A percentile compares a stretch with the other conserved stretches of the same genome.
Conservation (phyloP, 2,113 vertebrate species). For the Scalopus aquaticus region DNA sequence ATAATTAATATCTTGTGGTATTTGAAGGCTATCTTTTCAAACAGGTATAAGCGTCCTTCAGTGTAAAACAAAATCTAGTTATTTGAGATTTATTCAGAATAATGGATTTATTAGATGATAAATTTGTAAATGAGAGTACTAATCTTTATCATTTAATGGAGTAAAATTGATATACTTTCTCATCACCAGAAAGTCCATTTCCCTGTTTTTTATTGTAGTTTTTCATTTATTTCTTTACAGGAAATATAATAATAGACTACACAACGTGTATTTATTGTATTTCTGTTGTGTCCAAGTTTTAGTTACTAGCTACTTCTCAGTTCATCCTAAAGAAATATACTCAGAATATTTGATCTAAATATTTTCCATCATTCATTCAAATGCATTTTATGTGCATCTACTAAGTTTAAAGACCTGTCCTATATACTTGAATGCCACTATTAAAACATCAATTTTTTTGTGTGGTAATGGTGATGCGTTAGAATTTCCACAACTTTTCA, state of each 20-base stretch:
- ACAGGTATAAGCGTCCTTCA: not conserved
- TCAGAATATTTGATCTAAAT: not conserved
- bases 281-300: not conserved
- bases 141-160: not conserved
- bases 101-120: constrained; percentile 34
- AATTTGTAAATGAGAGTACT: not conserved
- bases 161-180: constrained; percentile 44
- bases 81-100: constrained; percentile 25
- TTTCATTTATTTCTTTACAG: not conserved
- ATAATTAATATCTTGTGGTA: not conserved
- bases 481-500: constrained; percentile 11
- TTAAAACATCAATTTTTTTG: not conserved
- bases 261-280: not conserved
- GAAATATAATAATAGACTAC: not conserved
- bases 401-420: not conserved
- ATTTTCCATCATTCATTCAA: not conserved
- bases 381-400: not conserved
- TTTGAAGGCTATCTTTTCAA: not conserved
- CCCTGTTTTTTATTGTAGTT: not conserved
- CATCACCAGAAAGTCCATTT: not conserved
- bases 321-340: not conserved
- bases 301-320: not conserved
- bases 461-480: not conserved
- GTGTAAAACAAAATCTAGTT: not conserved
- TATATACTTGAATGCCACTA: not conserved